Percentiles rank a stretch among this genome's conserved stretches.
Conservation (phyloP, 2,113 vertebrate genomes). For the Scytalopus superciliaris region DNA sequence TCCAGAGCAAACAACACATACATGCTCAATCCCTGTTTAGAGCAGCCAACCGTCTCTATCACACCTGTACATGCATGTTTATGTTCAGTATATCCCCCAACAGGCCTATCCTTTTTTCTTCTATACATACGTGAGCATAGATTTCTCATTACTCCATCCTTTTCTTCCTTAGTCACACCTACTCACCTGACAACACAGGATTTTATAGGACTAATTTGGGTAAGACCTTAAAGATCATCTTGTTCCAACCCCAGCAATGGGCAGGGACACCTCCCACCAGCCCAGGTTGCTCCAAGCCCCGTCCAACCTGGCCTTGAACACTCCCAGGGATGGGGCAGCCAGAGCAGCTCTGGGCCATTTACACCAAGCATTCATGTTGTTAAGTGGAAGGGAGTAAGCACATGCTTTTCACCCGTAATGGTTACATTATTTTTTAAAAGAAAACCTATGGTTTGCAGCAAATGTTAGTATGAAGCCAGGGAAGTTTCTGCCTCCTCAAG, state of each 20-base stretch:
- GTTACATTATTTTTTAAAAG: background rate
- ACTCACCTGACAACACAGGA: background rate
- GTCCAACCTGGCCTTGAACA: background rate
- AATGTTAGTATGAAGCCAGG: background rate
- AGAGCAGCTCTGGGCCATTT: background rate
- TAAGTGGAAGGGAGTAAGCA: background rate
- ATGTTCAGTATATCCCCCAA: background rate
- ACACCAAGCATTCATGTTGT: background rate
- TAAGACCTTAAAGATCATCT: background rate
- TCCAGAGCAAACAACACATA: accelerated
- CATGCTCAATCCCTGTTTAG: background rate
- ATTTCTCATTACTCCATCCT: background rate
- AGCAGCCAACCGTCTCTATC: background rate
- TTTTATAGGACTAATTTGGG: background rate
- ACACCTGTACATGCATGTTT: background rate
- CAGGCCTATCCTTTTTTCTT: background rate
- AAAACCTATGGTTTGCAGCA: background rate
- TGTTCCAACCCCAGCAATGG: background rate
- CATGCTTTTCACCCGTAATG: background rate
- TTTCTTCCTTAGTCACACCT: background rate
- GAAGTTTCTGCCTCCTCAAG: background rate
- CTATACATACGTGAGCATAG: background rate
- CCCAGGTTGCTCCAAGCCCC: background rate
- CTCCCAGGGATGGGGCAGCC: background rate
- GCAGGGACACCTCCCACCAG: background rate